Evolutionary conservation across 2,888 invertebrate genomes (phyloP).

Genomic region (Carabus problematicus): DNA sequence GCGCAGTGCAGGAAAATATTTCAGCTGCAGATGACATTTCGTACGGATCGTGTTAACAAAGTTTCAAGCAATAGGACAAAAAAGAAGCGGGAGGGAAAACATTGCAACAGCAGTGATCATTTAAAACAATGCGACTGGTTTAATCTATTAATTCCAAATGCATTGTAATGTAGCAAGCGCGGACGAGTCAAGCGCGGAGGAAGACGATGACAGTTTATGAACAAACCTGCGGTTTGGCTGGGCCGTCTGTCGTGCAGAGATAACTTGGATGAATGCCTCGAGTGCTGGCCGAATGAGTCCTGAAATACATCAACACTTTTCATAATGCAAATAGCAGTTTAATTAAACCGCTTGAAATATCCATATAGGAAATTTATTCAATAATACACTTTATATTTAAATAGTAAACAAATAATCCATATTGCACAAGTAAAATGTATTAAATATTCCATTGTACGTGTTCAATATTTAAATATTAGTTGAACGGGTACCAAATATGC

Average conservation of each 20-base stretch:
- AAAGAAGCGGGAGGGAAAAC: background rate
- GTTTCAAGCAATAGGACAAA: background rate
- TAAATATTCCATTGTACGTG: too few species aligned
- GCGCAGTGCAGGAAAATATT: background rate
- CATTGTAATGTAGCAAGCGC: slow-evolving; percentile 58
- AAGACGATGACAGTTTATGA: slow-evolving; percentile 34
- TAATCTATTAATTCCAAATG: slow-evolving; percentile 37
- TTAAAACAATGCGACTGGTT: background rate
- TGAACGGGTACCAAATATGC: too few species aligned
- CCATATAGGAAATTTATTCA: background rate
- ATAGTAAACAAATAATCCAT: slow-evolving; percentile 3
- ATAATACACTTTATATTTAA: slow-evolving; percentile 12
- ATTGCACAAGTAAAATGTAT: too few species aligned
- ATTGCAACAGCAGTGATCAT: background rate
- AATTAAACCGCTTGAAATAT: too few species aligned
- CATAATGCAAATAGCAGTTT: too few species aligned
- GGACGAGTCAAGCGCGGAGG: slow-evolving; percentile 53
- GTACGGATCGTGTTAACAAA: slow-evolving; percentile 17
- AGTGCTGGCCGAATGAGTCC: slow-evolving; percentile 60
- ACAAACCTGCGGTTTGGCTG: slow-evolving; percentile 29
- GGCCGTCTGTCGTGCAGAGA: slow-evolving; percentile 40
- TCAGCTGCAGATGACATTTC: slow-evolving; percentile 20
- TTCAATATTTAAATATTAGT: too few species aligned
- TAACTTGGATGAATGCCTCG: slow-evolving; percentile 56
- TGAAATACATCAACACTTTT: slow-evolving; percentile 46